A percentile compares a stretch with the other conserved stretches of the same genome.
phyloP scores from a whole-genome alignment of 2,797 vertebrate genomes.

The Brachyrhaphis roseni region DNA sequence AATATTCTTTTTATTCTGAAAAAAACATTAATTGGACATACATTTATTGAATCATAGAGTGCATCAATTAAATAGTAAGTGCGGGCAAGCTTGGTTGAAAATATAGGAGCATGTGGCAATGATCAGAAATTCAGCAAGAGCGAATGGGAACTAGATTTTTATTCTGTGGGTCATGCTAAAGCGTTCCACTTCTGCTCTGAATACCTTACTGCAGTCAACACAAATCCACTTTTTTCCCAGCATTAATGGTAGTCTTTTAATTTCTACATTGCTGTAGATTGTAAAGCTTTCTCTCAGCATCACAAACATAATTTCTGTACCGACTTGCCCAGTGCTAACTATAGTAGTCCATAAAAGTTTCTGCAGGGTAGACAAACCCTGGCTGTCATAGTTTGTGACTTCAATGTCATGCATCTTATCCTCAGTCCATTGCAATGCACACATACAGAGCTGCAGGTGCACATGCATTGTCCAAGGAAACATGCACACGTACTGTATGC shows the following conservation, averaged over 20 bases:
- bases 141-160: neutral
- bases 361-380: constrained; percentile 54
- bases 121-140: neutral
- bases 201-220: neutral
- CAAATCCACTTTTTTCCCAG: constrained; percentile 13
- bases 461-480: constrained; percentile 14
- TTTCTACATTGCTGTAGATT: constrained; percentile 21
- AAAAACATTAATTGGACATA: neutral
- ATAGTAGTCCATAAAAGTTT: constrained; percentile 53
- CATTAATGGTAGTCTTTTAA: constrained; percentile 11
- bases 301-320: constrained; percentile 50
- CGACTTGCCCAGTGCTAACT: constrained; percentile 33
- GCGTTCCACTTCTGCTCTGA: neutral
- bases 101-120: neutral
- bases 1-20: neutral
- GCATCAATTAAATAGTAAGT: neutral
- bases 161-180: neutral
- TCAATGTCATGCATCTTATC: constrained; percentile 19
- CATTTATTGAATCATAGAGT: neutral
- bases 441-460: constrained; percentile 11
- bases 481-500: constrained; percentile 8
- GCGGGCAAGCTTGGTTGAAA: neutral
- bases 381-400: constrained; percentile 37
- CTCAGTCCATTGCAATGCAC: constrained; percentile 49
- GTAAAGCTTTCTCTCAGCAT: constrained; percentile 33